These are phyloP conservation scores for Zygaena filipendulae DNA, from an alignment of 2,888 invertebrate genomes.

Conservation along the genomic window DNA sequence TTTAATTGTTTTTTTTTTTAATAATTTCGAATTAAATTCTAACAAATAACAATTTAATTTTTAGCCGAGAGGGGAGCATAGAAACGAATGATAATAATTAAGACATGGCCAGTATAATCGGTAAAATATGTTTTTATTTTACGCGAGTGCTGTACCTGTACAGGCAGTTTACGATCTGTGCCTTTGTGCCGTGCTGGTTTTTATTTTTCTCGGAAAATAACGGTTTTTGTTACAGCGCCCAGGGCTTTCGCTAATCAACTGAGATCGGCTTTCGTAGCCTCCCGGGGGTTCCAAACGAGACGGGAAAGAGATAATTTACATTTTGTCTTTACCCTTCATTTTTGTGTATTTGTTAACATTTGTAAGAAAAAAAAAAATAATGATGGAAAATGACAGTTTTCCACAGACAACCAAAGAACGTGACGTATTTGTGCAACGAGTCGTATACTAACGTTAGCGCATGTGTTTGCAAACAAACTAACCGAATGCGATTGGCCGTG, in stretches of 20 bases:
- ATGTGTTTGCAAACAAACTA: constrained; percentile 46
- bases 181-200: constrained; percentile 27
- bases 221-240: constrained; percentile 36
- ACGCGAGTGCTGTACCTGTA: constrained; percentile 31
- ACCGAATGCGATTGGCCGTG: constrained; percentile 27
- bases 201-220: constrained; percentile 30
- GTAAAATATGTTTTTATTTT: constrained; percentile 45
- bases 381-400: no score
- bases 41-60: constrained; percentile 58
- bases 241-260: constrained; percentile 47
- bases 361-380: no score
- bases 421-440: no score
- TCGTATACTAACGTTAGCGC: constrained; percentile 42
- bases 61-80: constrained; percentile 66
- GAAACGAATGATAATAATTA: constrained; percentile 46
- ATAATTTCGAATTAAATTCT: no score
- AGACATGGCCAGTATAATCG: constrained; percentile 46
- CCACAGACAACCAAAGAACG: no score
- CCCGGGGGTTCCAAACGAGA: constrained; percentile 33
- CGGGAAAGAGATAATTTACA: constrained; percentile 40
- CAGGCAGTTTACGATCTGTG: constrained; percentile 27
- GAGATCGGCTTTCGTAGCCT: constrained; percentile 36
- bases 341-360: constrained; percentile 14
- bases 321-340: constrained; percentile 12
- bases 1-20: no score